phyloP scores from a whole-genome alignment of 1,140 invertebrate genomes.

The Sesamia nonagrioides region DNA sequence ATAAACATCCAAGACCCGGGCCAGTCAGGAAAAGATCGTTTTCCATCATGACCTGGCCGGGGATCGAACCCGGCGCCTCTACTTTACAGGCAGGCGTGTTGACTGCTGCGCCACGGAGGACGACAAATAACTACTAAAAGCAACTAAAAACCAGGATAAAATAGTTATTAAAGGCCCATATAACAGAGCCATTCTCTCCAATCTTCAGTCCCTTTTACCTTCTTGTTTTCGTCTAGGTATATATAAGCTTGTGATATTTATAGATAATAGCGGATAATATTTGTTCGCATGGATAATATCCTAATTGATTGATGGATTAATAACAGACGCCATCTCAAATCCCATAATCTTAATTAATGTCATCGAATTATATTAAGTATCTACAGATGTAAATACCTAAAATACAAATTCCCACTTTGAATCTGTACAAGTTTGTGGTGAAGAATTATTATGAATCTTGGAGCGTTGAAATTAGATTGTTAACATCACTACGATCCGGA shows the following conservation, averaged over 20 bases:
- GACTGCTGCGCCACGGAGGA: too few species aligned
- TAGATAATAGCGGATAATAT: background rate
- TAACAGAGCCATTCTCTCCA: too few species aligned
- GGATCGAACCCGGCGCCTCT: too few species aligned
- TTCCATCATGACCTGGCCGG: too few species aligned
- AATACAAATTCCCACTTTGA: background rate
- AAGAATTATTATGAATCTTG: conserved; percentile 16
- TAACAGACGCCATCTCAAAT: background rate
- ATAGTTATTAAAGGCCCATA: too few species aligned
- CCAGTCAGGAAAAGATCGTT: too few species aligned
- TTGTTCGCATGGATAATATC: background rate
- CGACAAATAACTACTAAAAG: too few species aligned
- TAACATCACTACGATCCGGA: too few species aligned
- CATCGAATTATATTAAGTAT: conserved; percentile 8
- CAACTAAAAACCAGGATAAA: too few species aligned
- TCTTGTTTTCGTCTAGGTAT: background rate
- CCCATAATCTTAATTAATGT: conserved; percentile 29
- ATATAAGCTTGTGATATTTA: background rate
- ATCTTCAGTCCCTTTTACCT: background rate
- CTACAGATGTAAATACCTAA: background rate
- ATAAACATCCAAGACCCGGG: too few species aligned
- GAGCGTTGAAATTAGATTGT: background rate
- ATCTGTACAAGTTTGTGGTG: background rate
- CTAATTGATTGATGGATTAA: background rate
- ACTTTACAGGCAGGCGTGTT: too few species aligned